Percentiles rank a stretch among this genome's conserved stretches.
Conservation (phyloP, 2,797 vertebrate species). For the Anabacerthia variegaticeps region DNA sequence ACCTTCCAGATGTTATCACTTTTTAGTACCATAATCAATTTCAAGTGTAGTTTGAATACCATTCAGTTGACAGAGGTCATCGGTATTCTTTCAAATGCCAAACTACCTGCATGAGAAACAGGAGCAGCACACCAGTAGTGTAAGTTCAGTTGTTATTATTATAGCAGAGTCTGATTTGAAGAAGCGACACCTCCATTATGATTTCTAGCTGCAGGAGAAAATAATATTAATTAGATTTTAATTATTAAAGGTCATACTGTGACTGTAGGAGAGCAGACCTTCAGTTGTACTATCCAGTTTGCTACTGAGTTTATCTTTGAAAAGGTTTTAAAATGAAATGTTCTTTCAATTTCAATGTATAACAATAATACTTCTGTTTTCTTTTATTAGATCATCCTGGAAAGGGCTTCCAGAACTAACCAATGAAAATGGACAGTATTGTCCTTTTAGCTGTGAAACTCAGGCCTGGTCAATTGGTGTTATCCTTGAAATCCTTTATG, state of each 20-base stretch:
- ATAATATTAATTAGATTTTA: not conserved
- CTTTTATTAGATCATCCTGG: conserved; percentile 87
- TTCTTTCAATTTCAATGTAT: not conserved
- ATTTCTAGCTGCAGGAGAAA: not conserved
- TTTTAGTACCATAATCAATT: not conserved
- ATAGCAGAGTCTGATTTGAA: not conserved
- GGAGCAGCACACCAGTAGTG: not conserved
- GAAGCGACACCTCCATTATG: not conserved
- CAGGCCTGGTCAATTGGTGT: conserved; percentile 93
- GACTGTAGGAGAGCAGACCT: not conserved
- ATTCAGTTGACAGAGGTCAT: not conserved
- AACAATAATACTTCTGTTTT: not conserved
- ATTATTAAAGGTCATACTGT: not conserved
- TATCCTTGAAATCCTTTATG: conserved; percentile 89
- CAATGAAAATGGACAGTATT: conserved; percentile 92
- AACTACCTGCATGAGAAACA: not conserved
- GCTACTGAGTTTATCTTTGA: not conserved
- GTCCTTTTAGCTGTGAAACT: conserved; percentile 94
- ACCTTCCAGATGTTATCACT: not conserved
- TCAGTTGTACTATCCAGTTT: not conserved
- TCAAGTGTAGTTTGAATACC: not conserved
- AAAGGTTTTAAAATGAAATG: not conserved
- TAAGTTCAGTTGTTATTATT: not conserved
- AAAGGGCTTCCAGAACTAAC: conserved; percentile 96
- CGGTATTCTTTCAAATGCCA: not conserved